Evolutionary conservation across 1,140 invertebrate genomes (phyloP).

Genomic region (Drosophila orosa): DNA sequence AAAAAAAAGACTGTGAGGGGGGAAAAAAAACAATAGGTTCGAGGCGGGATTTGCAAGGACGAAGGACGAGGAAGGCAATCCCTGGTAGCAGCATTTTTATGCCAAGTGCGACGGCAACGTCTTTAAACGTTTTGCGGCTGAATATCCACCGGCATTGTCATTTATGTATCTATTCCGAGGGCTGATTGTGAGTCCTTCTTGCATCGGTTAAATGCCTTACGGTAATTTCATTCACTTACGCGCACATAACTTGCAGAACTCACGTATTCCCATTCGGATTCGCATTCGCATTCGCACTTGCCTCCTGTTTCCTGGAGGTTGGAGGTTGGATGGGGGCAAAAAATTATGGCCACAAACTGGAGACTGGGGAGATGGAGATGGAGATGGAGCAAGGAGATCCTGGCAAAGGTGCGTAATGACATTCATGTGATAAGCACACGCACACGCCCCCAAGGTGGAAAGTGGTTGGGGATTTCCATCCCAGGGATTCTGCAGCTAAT

Average conservation of each 20-base stretch:
- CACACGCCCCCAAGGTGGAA: constrained; percentile 68
- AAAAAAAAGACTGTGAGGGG: constrained; percentile 13
- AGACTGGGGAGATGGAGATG: background rate
- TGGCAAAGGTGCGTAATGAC: constrained; percentile 74
- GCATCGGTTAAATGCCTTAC: constrained; percentile 82
- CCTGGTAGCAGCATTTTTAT: constrained; percentile 68
- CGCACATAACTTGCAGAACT: constrained; percentile 82
- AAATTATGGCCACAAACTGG: constrained; percentile 38
- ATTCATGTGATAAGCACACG: constrained; percentile 80
- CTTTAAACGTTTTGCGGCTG: constrained; percentile 80
- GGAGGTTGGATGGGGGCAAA: constrained; percentile 30
- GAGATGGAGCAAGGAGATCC: constrained; percentile 17
- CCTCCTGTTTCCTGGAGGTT: constrained; percentile 5
- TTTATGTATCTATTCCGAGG: constrained; percentile 80
- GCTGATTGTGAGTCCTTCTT: constrained; percentile 46
- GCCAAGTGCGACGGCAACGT: constrained; percentile 70
- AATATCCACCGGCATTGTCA: constrained; percentile 67
- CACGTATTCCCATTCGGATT: constrained; percentile 78
- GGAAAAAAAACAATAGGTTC: constrained; percentile 8
- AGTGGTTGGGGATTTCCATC: constrained; percentile 6
- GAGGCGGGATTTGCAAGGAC: constrained; percentile 13
- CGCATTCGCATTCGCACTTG: constrained; percentile 51
- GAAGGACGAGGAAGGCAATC: constrained; percentile 17
- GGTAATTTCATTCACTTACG: constrained; percentile 83
- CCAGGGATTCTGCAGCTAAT: constrained; percentile 70